These are phyloP conservation scores for Spodoptera littoralis DNA, from an alignment of 2,888 invertebrate species.

Conservation along the genomic window DNA sequence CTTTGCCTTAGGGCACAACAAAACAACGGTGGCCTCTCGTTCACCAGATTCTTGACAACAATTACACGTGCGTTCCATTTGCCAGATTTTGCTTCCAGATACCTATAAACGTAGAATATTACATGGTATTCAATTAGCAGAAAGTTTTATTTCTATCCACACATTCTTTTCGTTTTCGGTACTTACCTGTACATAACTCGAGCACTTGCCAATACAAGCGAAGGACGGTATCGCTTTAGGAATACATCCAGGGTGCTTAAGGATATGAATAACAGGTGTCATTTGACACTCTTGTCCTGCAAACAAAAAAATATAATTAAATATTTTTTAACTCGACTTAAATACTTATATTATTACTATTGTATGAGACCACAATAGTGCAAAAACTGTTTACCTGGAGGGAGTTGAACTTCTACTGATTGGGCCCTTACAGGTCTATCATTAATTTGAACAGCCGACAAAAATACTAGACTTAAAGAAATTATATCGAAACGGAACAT, in stretches of 20 bases:
- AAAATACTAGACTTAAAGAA: constrained; percentile 58
- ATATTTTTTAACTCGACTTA: background rate
- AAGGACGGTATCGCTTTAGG: constrained; percentile 98
- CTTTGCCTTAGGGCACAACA: constrained; percentile 96
- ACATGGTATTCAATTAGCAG: background rate
- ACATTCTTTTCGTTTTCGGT: background rate
- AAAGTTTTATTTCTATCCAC: background rate
- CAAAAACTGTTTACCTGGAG: constrained; percentile 69
- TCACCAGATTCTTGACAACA: constrained; percentile 98
- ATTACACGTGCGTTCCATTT: constrained; percentile 98
- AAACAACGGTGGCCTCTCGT: constrained; percentile 95
- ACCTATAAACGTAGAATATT: constrained; percentile 85
- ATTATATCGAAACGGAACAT: constrained; percentile 63
- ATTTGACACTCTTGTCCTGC: constrained; percentile 95
- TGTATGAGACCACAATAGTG: background rate
- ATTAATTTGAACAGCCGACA: constrained; percentile 66
- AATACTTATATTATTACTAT: too few relatives aligned
- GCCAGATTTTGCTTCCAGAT: constrained; percentile 98
- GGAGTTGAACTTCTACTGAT: constrained; percentile 71
- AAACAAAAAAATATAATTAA: too few relatives aligned
- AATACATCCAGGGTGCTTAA: constrained; percentile 97
- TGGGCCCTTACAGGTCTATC: constrained; percentile 70
- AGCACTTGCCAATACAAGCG: constrained; percentile 96
- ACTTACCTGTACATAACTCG: constrained; percentile 96
- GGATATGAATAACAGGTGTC: constrained; percentile 96